Percentiles rank a stretch among this genome's conserved stretches.
phyloP scores from a whole-genome alignment of 2,797 vertebrate genomes.

The Nannoperca australis region DNA sequence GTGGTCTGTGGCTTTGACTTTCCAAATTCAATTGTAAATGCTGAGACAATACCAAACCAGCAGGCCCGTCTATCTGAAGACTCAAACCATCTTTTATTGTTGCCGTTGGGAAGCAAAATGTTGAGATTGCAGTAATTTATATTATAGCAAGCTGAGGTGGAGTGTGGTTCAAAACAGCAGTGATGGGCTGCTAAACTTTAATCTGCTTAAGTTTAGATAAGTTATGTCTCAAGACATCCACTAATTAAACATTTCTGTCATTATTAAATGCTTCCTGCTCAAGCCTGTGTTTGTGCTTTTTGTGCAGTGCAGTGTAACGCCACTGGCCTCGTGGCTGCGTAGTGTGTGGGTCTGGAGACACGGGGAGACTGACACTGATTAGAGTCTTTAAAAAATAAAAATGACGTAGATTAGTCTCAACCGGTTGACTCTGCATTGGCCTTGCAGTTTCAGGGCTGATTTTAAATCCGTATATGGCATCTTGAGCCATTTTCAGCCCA shows the following conservation, averaged over 20 bases:
- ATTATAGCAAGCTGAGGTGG: background rate
- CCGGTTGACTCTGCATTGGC: too few species aligned
- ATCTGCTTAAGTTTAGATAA: background rate
- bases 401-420: too few species aligned
- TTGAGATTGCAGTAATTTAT: conserved; percentile 22
- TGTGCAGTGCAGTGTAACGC: too few species aligned
- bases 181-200: background rate
- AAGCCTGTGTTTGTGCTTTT: conserved; percentile 12
- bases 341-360: too few species aligned
- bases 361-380: too few species aligned
- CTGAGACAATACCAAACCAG: conserved; percentile 28
- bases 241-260: background rate
- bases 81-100: conserved; percentile 21
- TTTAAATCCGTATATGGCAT: too few species aligned
- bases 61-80: conserved; percentile 19
- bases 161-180: conserved; percentile 8
- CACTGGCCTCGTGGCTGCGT: too few species aligned
- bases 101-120: conserved; percentile 31
- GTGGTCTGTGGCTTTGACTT: conserved; percentile 50
- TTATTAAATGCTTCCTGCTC: background rate
- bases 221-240: background rate
- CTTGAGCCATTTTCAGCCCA: too few species aligned
- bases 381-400: too few species aligned
- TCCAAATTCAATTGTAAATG: conserved; percentile 45
- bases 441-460: too few species aligned